Base-by-base conservation (phyloP, 2,113 vertebrate genomes). In the Rostratula benghalensis region DNA sequence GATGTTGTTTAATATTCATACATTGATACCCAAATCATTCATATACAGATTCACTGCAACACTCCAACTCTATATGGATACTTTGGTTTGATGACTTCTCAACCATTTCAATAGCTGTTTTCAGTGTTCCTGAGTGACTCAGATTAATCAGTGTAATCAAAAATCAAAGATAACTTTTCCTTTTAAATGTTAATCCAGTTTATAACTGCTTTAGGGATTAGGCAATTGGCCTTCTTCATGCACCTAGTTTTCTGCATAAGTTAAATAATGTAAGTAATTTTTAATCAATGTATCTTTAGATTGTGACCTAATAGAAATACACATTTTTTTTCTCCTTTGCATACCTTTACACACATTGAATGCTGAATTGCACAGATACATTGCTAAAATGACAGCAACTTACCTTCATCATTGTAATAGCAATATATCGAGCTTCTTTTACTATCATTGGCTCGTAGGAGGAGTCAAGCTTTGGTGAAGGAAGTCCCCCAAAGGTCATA, bases 371-470 rank as follows among this genome's bases (percentile, higher is more conserved):
- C 28, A 25, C 0, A 81, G 13, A 37, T 59, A 50, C 3, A 68
- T 20, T 57, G 37, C 23, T 48, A 35, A 77, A 80, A 68, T 18
- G 18, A 13, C 64, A 70, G 15, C 23, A 53, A 76, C 93, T 96
- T 97, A 99, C 99, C 99, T 99, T 99, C 99, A 99, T 99, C 99
- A 99, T 99, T 84, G 99, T 99, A 95, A 99, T 99, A 64, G 99
- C 99, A 95, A 99, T 99, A 85, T 99, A 99, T 33, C 99, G 98
- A 61, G 99, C 99, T 95, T 99, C 99, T 94, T 99, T 99, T 79
- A 99, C 99, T 37, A 99, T 99, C 99, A 99, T 99, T 61, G 99
- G 99, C 87, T 99, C 99, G 50, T 99, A 99, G 1, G 99, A 99
- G 84, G 99, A 98, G 96, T 99, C 99, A 91, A 99, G 98, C 94